phyloP scores from a whole-genome alignment of 2,888 invertebrate species.

The Pseudococcus jackbeardsleyi region DNA sequence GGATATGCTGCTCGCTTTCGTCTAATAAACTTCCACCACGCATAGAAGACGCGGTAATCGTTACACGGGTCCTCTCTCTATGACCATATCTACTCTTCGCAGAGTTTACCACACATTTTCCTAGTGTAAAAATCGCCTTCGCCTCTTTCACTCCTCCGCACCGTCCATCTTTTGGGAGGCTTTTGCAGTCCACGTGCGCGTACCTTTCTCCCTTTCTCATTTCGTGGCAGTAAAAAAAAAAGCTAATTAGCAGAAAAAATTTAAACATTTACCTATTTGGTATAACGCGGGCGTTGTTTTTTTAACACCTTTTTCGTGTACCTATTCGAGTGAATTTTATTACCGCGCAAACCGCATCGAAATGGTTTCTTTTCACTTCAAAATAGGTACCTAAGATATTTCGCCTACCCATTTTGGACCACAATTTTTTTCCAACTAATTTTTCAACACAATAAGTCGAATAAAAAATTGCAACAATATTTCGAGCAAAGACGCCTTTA shows the following conservation, averaged over 20 bases:
- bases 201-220: background rate
- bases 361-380: background rate
- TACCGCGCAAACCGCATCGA: background rate
- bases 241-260: background rate
- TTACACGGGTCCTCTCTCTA: background rate
- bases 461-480: too few relatives aligned
- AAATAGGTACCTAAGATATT: background rate
- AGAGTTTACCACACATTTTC: background rate
- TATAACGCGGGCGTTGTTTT: background rate
- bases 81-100: background rate
- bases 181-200: background rate
- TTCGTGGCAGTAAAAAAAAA: background rate
- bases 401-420: background rate
- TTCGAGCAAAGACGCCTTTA: too few relatives aligned
- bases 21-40: background rate
- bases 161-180: background rate
- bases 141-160: background rate
- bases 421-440: background rate
- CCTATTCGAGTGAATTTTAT: background rate
- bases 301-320: slow-evolving; percentile 21
- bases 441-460: background rate
- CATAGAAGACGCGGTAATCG: background rate
- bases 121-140: background rate
- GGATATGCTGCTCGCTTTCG: background rate
- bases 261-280: background rate